phyloP scores from a whole-genome alignment of 2,797 vertebrate genomes.

The Melopsittacus undulatus region DNA sequence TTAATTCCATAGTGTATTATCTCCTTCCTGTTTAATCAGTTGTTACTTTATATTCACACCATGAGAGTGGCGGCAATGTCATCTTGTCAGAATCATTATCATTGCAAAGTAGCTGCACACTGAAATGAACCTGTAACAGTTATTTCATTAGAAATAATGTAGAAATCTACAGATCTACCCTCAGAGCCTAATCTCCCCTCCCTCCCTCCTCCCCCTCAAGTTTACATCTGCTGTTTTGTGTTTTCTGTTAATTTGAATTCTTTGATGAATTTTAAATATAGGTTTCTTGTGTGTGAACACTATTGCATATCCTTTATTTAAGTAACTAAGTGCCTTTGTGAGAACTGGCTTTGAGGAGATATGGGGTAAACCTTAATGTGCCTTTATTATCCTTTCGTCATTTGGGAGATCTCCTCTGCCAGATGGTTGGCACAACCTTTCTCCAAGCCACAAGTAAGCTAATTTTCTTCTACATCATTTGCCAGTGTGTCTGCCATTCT shows the following conservation, averaged over 20 bases:
- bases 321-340: background rate
- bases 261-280: background rate
- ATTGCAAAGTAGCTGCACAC: background rate
- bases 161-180: background rate
- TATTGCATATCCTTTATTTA: background rate
- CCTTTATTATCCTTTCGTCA: background rate
- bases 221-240: background rate
- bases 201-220: accelerated
- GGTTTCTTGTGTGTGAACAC: background rate
- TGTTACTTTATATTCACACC: conserved; percentile 34
- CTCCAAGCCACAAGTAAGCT: background rate
- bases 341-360: background rate
- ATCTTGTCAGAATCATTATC: background rate
- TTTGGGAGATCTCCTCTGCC: background rate
- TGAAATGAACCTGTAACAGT: background rate
- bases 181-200: background rate
- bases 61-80: background rate
- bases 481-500: background rate
- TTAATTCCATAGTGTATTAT: conserved; percentile 12
- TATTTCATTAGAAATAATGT: background rate
- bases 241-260: background rate
- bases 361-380: background rate
- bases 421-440: conserved; percentile 23
- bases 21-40: conserved; percentile 21
- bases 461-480: conserved; percentile 11